Evolutionary conservation across 1,140 invertebrate species (phyloP).

Genomic region (Acromyrmex heyeri): DNA sequence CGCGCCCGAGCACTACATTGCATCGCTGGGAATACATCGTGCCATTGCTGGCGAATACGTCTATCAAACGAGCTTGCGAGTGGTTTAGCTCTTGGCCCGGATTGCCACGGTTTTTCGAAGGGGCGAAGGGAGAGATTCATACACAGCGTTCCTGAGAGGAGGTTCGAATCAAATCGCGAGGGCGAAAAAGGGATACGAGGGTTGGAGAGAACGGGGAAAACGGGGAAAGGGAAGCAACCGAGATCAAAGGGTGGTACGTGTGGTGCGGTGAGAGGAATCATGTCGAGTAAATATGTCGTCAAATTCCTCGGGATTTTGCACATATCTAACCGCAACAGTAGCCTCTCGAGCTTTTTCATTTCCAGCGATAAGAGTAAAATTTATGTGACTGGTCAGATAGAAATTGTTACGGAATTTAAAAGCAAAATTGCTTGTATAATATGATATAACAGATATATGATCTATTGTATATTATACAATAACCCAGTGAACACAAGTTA

Average conservation of each 20-base stretch:
- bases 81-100: constrained; percentile 55
- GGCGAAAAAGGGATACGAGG: background rate
- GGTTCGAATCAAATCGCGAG: constrained; percentile 53
- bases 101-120: constrained; percentile 60
- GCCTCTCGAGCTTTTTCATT: constrained; percentile 19
- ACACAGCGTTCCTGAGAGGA: constrained; percentile 30
- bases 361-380: constrained; percentile 1
- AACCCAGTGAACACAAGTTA: too few relatives aligned
- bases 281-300: constrained; percentile 42
- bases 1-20: constrained; percentile 46
- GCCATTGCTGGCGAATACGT: constrained; percentile 42
- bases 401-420: background rate
- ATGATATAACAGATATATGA: background rate
- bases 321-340: constrained; percentile 27
- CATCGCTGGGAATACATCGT: constrained; percentile 61
- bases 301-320: constrained; percentile 60
- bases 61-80: constrained; percentile 48
- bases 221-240: background rate
- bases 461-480: too few relatives aligned
- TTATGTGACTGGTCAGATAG: background rate
- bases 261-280: background rate
- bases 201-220: background rate
- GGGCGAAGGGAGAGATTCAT: constrained; percentile 40
- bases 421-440: background rate
- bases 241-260: background rate